Evolutionary conservation across 2,888 invertebrate genomes (phyloP), one percentile per base, ranked within the genome.

Genomic region (Alloplasta piceator): DNA sequence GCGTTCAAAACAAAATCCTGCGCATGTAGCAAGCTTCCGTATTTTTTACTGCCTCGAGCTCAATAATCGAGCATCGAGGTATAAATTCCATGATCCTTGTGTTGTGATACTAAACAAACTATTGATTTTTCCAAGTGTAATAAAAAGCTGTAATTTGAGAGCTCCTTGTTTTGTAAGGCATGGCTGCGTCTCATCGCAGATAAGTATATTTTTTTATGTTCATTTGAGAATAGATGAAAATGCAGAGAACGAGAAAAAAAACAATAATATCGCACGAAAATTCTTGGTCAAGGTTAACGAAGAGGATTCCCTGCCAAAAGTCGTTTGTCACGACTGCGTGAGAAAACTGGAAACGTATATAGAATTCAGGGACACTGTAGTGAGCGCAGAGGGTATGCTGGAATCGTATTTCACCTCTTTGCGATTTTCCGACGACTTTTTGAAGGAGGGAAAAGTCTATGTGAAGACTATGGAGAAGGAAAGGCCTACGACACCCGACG

Each of bases 271-370:
- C 10, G 56, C 38, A 71, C 58, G 6, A 46, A 55, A 50, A 63
- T 84, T 70, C 64, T 74, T 4, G 56, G 84, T 92, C 89, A 72
- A 95, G 95, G 94, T 96, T 10, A 93, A 94, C 83, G 95, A 95
- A 89, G 94, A 95, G 86, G 96, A 96, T 90, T 95, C 94, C 41
- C 90, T 96, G 82, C 96, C 96, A 58, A 96, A 96, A 92, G 95
- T 95, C 26, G 93, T 96, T 10, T 96, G 96, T 88, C 93, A 93
- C 9, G 94, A 94, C 79, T 96, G 96, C 87, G 91, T 95, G 50
- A 93, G 94, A 85, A 94, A 94, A 85, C 88, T 96, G 77, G 95
- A 96, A 82, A 93, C 93, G 50, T 94, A 94, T 82, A 93, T 93
- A 78, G 94, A 94, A 58, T 95, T 95, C 89, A 93, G 95, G 71